Base-by-base conservation (phyloP, 2,113 vertebrate species). In the Oreotrochilus melanogaster region DNA sequence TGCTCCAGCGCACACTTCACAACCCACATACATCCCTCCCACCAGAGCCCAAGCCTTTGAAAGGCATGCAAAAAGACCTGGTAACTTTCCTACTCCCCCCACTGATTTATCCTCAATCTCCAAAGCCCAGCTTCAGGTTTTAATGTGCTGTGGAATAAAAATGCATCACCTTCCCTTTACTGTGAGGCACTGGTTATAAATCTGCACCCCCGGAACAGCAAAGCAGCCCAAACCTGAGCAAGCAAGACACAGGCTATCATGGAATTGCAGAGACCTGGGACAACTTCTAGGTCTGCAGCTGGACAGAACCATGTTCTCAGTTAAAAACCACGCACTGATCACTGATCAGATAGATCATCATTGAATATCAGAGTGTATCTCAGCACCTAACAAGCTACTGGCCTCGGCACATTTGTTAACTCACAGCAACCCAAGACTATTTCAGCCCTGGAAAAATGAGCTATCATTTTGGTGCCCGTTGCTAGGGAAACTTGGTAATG, bases 151-250 rank as follows among this genome's bases (percentile, higher is more conserved):
- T 22, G 13, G 47, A 47, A 50, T 11, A 21, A 64, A 89, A 54
- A 19, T 1, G 1, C 61, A n/a, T 5, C 0, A 0, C 21, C 45
- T 16, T 30, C 48, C 12, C 50, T 56, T n/a, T 24, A 18, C 45
- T 1, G 4, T 0, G 3, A 33, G 25, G 23, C 21, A 48, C 25
- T 25, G 22, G 14, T 24, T 33, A 6, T 14, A 76, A 47, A 22
- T 11, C 39, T 51, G 73, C 48, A 62, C 17, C 31, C 17, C 6
- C 22, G 12, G 3, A 61, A 17, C 33, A 62, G 45, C 42, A 84
- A 43, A 92, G 60, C 19, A 87, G 73, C 18, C 72, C 60, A 42
- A 42, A 58, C 25, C 28, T 13, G 18, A 73, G 51, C n/a, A 43
- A 54, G 37, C 14, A 50, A 15, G 2, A 70, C 21, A n/a, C 14